Evolutionary conservation across 2,888 invertebrate species (phyloP), one percentile per base, ranked within the genome.

Genomic region (Branchipolynoe longqiensis): DNA sequence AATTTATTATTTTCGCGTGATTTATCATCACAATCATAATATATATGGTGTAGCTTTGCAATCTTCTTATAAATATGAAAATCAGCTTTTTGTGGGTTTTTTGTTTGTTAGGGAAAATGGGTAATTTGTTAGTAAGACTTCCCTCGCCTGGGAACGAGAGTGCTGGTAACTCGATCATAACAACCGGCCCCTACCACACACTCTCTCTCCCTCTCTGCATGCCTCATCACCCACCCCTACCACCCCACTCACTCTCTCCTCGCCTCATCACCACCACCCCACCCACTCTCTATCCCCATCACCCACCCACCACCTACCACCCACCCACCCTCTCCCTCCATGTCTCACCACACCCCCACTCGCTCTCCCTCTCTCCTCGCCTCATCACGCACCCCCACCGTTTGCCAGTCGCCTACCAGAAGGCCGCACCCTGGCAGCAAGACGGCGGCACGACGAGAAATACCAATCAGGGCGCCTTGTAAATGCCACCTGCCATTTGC

Each of bases 401-500:
- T 28, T 25, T 62, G 12, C 2, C 2, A 2, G 58, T 18, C 14
- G 58, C n/a, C 14, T 58, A n/a, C 14, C 14, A 4, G 58, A n/a
- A n/a, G 58, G 58, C 14, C 25, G 58, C 6, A 31, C 36, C 36
- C 38, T 12, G 69, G 69, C 8, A 36, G 69, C 36, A 14, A 28
- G 62, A 28, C 1, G 22, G 69, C 33, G 36, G 6, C 22, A n/a
- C 36, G 36, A 4, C 22, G 4, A 4, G 62, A 1, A 38, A 6
- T 69, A 69, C 69, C 38, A 69, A 69, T 69, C 69, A 69, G 14
- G 38, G 36, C 69, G 8, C 18, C 69, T 3, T 69, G 69, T 69
- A 69, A 69, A 69, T 69, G 69, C 22, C 69, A 69, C 36, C 22
- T 69, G 33, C 38, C 69, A 69, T 69, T 38, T 69, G 69, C 36